Evolutionary conservation across 2,113 vertebrate species (phyloP).

Genomic region (Rhombomys opimus): DNA sequence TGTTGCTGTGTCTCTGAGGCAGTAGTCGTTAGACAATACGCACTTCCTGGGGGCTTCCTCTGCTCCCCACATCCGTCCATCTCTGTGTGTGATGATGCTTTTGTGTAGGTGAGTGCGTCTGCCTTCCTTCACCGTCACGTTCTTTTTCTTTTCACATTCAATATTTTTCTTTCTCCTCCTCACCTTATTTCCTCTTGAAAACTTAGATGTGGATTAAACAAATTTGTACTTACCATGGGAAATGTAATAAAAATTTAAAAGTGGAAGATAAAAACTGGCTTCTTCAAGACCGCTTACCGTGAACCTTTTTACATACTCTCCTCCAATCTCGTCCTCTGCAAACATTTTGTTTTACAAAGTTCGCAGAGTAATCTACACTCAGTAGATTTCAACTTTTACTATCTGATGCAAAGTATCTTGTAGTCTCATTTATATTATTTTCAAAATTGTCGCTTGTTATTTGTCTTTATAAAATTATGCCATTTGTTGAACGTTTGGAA

Average conservation of each 20-base stretch:
- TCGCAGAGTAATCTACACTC: background rate
- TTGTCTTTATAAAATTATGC: background rate
- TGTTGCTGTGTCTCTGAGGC: background rate
- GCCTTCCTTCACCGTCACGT: background rate
- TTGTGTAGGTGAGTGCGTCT: fast-evolving
- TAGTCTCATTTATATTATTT: background rate
- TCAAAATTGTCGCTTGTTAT: background rate
- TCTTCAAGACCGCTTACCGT: background rate
- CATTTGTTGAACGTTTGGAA: background rate
- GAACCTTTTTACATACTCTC: background rate
- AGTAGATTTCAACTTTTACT: background rate
- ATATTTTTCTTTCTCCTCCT: background rate
- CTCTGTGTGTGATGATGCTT: background rate
- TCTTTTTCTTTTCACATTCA: background rate
- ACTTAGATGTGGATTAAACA: background rate
- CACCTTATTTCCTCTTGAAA: background rate
- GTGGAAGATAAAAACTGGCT: background rate
- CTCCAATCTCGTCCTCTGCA: background rate
- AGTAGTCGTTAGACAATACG: background rate
- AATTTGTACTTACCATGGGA: conserved; percentile 8
- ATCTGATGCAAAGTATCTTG: background rate
- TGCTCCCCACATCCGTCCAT: background rate
- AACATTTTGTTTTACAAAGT: conserved; percentile 39
- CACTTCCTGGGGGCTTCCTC: background rate
- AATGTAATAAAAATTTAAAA: background rate